Base-by-base conservation (phyloP, 2,888 invertebrate species). In the Drosophila melanosoma region DNA sequence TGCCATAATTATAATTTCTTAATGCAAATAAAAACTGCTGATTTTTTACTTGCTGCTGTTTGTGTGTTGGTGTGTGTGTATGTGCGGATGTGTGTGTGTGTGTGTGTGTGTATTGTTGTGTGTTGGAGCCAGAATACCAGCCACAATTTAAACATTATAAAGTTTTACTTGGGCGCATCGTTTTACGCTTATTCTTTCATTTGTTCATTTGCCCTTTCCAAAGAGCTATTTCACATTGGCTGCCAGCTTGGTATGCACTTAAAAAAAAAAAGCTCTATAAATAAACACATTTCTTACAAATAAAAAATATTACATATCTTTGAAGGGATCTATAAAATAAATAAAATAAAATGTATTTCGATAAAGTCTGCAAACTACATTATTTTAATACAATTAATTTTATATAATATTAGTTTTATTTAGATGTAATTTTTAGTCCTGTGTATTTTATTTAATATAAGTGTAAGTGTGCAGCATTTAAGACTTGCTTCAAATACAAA, bases 1-100 rank as follows among this genome's bases (percentile, higher is more conserved):
- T 86, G 85, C 77, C 90, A 87, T 87, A 90, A 87, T 87, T 87
- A 90, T 87, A 87, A 90, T 89, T 87, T 87, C 87, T 89, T 87
- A 87, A 87, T 90, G 90, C 84, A 87, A 87, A 87, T 87, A 90
- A 87, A 79, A 85, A 79, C 87, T 83, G 87, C 84, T 83, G 87
- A 81, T 87, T 86, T 82, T 83, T 81, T 38, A 58, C 63, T 69
- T 66, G 52, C 49, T 36, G 36, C 36, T 36, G 36, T 40, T 33
- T 57, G 32, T 36, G 58, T 10, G 48, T 29, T 3, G 26, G 40
- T 33, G 26, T 45, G 15, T 48, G 38, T 42, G 35, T 40, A 32
- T 48, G 23, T 62, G 40, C 15, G 23, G 54, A 17, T 58, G 26
- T 38, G 4, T 42, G 33, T 26, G 45, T 36, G 29, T 11, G 45